Conservation (phyloP, 1,140 invertebrate species). For the Chrysomallon squamiferum region DNA sequence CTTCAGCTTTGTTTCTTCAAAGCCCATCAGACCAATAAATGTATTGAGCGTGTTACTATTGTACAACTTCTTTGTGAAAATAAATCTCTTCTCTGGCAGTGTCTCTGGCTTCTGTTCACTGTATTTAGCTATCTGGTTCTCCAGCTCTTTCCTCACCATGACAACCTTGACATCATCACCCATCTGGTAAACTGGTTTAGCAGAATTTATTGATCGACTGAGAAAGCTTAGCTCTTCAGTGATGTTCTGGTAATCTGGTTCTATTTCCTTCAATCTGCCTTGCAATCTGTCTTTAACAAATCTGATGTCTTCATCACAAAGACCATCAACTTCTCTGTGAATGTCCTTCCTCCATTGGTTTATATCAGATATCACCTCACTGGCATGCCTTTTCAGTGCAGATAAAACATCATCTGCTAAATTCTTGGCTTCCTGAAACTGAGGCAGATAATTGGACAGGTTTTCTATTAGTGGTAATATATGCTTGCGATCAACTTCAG, state of each 20-base stretch:
- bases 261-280: not conserved
- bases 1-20: not conserved
- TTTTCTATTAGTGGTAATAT: not conserved
- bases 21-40: constrained; percentile 2
- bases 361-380: not conserved
- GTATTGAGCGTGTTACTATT: not conserved
- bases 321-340: not conserved
- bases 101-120: not conserved
- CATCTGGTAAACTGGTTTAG: not conserved
- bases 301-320: constrained; percentile 4
- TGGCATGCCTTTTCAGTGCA: not conserved
- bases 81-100: not conserved
- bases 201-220: not conserved
- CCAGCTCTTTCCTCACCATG: not conserved
- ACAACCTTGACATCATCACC: constrained; percentile 4
- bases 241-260: not conserved
- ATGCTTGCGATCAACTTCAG: not conserved
- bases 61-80: not conserved
- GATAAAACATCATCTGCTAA: not conserved
- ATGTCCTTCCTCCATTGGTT: not conserved
- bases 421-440: not conserved
- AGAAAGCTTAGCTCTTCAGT: constrained; percentile 2
- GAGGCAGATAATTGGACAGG: not conserved
- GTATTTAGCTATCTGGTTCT: not conserved
- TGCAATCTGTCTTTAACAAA: not conserved